These are phyloP conservation scores for Agriopis leucophaearia DNA, from an alignment of 2,888 invertebrate species.

Conservation along the genomic window DNA sequence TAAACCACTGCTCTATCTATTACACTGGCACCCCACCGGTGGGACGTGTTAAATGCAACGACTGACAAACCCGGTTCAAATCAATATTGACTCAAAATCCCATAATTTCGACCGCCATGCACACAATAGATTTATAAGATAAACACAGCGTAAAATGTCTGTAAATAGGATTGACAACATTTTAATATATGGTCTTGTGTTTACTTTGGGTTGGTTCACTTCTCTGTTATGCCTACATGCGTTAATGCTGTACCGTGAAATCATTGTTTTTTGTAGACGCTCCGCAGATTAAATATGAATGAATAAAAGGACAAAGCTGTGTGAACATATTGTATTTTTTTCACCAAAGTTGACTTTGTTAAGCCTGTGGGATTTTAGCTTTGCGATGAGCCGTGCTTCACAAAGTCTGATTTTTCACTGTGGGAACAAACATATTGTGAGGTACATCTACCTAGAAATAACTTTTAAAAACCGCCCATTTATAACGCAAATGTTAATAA, in stretches of 20 bases:
- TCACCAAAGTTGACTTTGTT: conserved; percentile 71
- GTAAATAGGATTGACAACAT: conserved; percentile 86
- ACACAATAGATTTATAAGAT: conserved; percentile 86
- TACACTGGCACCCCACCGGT: conserved; percentile 59
- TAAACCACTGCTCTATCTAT: conserved; percentile 54
- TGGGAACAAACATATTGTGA: neutral
- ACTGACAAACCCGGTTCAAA: conserved; percentile 74
- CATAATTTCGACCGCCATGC: conserved; percentile 84
- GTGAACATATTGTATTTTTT: conserved; percentile 75
- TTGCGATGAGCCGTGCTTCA: conserved; percentile 62
- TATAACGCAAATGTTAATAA: too few species aligned
- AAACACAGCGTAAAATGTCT: conserved; percentile 85
- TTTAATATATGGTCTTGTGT: conserved; percentile 84
- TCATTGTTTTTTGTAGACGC: conserved; percentile 83
- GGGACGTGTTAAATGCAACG: conserved; percentile 84
- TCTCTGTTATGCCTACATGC: conserved; percentile 84
- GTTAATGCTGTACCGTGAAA: conserved; percentile 86
- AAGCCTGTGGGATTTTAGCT: conserved; percentile 75
- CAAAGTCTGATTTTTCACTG: conserved; percentile 50
- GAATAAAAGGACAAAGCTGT: conserved; percentile 81
- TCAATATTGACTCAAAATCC: conserved; percentile 84
- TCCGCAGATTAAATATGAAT: conserved; percentile 83
- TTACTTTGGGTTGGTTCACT: conserved; percentile 78
- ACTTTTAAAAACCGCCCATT: too few species aligned
- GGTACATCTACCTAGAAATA: neutral